Conservation (phyloP, 2,113 vertebrate species). For the Pterocles gutturalis region DNA sequence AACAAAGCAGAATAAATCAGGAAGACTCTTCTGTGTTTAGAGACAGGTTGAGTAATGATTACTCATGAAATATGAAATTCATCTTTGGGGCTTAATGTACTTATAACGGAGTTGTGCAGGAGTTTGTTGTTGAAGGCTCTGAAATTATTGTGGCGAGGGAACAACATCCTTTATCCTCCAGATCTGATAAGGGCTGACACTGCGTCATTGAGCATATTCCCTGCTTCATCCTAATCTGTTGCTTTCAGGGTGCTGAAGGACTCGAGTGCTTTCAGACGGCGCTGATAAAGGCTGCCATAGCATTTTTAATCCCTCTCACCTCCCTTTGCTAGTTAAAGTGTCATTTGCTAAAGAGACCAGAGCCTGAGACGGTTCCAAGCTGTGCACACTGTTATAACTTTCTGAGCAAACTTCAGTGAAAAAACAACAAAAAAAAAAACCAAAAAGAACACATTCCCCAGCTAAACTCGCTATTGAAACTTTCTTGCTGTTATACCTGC, state of each 20-base stretch:
- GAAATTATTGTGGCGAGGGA: background rate
- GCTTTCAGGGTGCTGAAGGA: slow-evolving; percentile 11
- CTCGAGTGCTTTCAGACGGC: background rate
- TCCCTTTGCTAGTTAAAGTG: background rate
- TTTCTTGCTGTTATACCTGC: background rate
- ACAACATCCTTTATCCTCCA: background rate
- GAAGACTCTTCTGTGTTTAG: background rate
- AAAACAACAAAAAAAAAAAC: background rate
- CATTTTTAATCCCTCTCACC: background rate
- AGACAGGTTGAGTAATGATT: slow-evolving; percentile 47
- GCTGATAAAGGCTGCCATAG: background rate
- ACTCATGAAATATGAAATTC: slow-evolving; percentile 23
- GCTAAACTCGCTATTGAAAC: background rate
- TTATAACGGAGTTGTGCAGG: background rate
- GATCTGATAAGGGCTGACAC: background rate
- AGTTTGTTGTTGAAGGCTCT: background rate
- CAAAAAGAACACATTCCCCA: background rate
- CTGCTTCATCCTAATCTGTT: background rate
- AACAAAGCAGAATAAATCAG: slow-evolving; percentile 54
- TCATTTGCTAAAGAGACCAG: background rate
- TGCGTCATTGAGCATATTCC: background rate
- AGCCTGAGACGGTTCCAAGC: background rate
- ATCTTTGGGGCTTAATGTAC: background rate
- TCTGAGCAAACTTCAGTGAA: background rate
- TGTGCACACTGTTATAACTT: background rate